Evolutionary conservation across 92 coral and sea anemone species (phyloP).

Genomic region (Muricea muricata): DNA sequence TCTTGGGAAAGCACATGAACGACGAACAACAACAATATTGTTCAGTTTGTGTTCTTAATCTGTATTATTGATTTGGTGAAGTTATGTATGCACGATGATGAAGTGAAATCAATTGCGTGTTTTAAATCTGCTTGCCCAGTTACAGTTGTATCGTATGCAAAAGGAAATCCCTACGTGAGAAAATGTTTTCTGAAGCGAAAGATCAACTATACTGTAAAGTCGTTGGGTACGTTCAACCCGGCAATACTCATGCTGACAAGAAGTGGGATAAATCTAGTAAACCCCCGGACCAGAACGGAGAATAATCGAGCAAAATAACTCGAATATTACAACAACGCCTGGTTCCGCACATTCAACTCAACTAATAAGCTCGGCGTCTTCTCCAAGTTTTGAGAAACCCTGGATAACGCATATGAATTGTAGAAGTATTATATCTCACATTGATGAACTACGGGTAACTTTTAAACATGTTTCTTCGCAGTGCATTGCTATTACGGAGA

Average conservation of each 20-base stretch:
- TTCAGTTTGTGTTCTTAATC: neutral
- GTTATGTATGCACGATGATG: neutral
- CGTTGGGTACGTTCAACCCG: conserved; percentile 11
- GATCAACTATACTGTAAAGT: neutral
- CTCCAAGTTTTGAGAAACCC: neutral
- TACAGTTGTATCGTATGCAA: neutral
- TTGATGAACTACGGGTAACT: conserved; percentile 27
- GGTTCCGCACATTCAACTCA: neutral
- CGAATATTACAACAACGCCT: conserved; percentile 44
- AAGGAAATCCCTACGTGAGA: neutral
- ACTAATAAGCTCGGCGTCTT: too few species aligned
- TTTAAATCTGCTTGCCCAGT: neutral
- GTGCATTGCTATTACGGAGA: conserved; percentile 41
- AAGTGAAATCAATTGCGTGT: neutral
- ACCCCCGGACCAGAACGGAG: conserved; percentile 23
- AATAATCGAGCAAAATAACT: neutral
- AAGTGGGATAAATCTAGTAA: conserved; percentile 13
- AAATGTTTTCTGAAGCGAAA: neutral
- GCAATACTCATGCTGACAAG: conserved; percentile 10
- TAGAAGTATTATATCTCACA: conserved; percentile 43
- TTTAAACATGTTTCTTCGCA: neutral
- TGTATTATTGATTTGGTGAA: neutral
- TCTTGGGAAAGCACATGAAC: too few species aligned
- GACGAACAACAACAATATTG: neutral
- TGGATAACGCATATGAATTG: conserved; percentile 7